Evolutionary conservation across 2,797 vertebrate genomes (phyloP).

Genomic region (Sebastolobus altivelis): DNA sequence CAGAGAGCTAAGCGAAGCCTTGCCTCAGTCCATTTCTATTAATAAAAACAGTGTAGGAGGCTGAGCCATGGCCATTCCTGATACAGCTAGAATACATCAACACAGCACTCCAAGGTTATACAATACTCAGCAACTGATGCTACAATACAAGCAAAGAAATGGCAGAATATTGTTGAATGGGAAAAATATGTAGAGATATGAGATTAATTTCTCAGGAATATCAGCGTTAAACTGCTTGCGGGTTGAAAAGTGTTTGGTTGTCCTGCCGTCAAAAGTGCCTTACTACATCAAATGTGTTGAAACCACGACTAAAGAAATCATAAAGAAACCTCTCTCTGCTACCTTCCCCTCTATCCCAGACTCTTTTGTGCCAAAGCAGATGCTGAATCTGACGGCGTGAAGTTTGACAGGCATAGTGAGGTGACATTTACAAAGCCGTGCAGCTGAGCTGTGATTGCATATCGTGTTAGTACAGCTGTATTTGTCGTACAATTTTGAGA

Average conservation of each 20-base stretch:
- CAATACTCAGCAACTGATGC: constrained; percentile 29
- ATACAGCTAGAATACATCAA: constrained; percentile 61
- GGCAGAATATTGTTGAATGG: constrained; percentile 1
- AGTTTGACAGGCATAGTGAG: constrained; percentile 17
- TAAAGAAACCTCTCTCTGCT: neutral
- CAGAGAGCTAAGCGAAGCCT: constrained; percentile 62
- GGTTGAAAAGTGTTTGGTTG: neutral
- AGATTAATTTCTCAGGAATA: neutral
- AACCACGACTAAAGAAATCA: neutral
- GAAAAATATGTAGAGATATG: neutral
- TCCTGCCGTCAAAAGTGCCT: constrained; percentile 24
- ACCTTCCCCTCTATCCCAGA: neutral
- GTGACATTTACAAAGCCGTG: constrained; percentile 15
- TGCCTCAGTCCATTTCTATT: constrained; percentile 80
- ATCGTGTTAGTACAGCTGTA: constrained; percentile 45
- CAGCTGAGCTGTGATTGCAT: constrained; percentile 18
- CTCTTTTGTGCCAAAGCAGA: constrained; percentile 31
- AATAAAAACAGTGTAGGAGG: constrained; percentile 81
- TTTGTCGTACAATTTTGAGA: constrained; percentile 17
- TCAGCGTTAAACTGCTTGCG: neutral
- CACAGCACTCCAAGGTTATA: constrained; percentile 51
- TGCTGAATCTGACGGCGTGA: neutral
- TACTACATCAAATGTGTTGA: neutral
- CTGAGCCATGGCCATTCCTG: constrained; percentile 59
- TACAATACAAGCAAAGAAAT: neutral